phyloP scores from a whole-genome alignment of 2,797 vertebrate species.

The Gambusia yucatana region DNA sequence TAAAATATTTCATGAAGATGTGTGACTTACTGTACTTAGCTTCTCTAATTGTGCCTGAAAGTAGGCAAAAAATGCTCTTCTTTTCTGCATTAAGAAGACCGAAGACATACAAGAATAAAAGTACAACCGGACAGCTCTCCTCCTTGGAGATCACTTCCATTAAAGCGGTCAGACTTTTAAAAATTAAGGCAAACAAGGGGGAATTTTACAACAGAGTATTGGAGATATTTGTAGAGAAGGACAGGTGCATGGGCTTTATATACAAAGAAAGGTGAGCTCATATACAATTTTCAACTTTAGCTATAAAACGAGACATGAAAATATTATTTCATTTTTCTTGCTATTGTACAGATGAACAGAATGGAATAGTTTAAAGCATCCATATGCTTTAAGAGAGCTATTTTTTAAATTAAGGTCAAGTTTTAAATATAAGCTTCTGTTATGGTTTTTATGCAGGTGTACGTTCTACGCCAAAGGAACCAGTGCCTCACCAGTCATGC shows the following conservation, averaged over 20 bases:
- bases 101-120: not conserved
- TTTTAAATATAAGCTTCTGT: not conserved
- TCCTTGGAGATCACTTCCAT: not conserved
- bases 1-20: not conserved
- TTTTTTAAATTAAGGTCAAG: not conserved
- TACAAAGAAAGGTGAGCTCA: not conserved
- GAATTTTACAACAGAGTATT: not conserved
- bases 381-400: not conserved
- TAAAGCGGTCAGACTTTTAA: not conserved
- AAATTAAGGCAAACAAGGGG: not conserved
- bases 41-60: too few relatives aligned
- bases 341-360: not conserved
- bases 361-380: not conserved
- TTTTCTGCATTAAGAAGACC: not conserved
- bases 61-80: not conserved
- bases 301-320: not conserved
- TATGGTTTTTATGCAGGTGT: not conserved
- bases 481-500: not conserved
- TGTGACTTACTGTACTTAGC: not conserved
- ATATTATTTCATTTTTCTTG: not conserved
- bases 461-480: not conserved
- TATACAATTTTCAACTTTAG: not conserved
- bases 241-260: not conserved
- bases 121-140: not conserved
- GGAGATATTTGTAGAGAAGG: not conserved